Percentiles rank a stretch among this genome's conserved stretches.
Conservation (phyloP, 2,888 invertebrate genomes). For the Julus scanicus region DNA sequence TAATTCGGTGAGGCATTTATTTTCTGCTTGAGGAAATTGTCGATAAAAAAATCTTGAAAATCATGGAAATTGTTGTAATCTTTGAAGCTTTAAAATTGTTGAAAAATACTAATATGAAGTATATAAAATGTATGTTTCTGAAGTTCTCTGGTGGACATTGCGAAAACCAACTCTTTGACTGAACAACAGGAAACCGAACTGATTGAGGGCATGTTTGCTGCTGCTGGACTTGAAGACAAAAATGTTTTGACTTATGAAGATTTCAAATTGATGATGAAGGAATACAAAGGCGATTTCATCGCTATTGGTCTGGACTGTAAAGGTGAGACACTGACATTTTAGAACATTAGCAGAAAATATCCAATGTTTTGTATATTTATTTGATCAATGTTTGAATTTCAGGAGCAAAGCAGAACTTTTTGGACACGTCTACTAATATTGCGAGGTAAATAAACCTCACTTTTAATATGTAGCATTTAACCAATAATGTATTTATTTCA, state of each 20-base stretch:
- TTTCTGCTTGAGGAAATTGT: neutral
- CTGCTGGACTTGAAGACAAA: constrained; percentile 89
- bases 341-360: neutral
- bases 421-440: constrained; percentile 93
- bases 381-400: constrained; percentile 37
- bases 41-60: too few relatives aligned
- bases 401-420: constrained; percentile 90
- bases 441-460: constrained; percentile 70
- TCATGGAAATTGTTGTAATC: too few relatives aligned
- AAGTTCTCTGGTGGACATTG: constrained; percentile 87
- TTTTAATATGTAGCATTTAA: too few relatives aligned
- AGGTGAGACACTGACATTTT: constrained; percentile 65
- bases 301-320: constrained; percentile 95
- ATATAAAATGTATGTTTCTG: neutral
- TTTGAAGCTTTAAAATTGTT: too few relatives aligned
- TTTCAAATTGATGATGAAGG: constrained; percentile 95
- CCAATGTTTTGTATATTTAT: neutral
- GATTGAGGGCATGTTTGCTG: constrained; percentile 94
- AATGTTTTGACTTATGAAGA: constrained; percentile 90
- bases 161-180: constrained; percentile 85
- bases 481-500: too few relatives aligned
- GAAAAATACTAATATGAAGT: too few relatives aligned
- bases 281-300: constrained; percentile 94
- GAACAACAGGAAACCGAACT: constrained; percentile 87
- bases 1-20: constrained; percentile 74